Conservation (phyloP, 2,113 vertebrate species). For the Corvus moneduloides region DNA sequence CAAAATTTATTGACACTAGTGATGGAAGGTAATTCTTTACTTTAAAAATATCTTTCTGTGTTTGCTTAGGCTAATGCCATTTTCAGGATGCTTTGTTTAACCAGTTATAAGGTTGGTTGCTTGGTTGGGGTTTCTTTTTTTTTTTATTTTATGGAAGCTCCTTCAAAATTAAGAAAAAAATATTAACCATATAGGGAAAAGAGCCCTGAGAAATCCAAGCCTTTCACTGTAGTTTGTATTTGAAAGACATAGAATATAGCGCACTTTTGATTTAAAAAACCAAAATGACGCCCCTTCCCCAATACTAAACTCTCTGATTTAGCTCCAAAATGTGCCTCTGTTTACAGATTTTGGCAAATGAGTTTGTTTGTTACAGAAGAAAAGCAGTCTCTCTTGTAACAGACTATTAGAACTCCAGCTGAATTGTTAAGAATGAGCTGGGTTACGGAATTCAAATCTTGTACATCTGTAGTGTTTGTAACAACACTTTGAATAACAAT, state of each 20-base stretch:
- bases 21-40: not conserved
- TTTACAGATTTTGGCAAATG: not conserved
- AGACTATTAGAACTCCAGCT: not conserved
- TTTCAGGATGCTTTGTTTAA: not conserved
- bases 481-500: not conserved
- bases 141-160: not conserved
- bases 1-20: not conserved
- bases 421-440: not conserved
- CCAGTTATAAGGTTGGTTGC: not conserved
- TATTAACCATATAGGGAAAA: not conserved
- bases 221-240: not conserved
- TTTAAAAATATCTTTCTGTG: not conserved
- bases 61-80: not conserved
- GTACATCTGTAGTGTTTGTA: not conserved
- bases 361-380: not conserved
- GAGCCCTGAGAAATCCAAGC: not conserved
- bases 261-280: not conserved
- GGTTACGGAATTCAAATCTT: not conserved
- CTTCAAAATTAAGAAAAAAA: not conserved
- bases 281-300: not conserved
- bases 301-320: not conserved
- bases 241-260: not conserved
- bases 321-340: not conserved
- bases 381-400: not conserved
- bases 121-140: not conserved